These are phyloP conservation scores for Meloidogyne chitwoodi DNA, from an alignment of 1,140 invertebrate genomes.

Conservation along the genomic window DNA sequence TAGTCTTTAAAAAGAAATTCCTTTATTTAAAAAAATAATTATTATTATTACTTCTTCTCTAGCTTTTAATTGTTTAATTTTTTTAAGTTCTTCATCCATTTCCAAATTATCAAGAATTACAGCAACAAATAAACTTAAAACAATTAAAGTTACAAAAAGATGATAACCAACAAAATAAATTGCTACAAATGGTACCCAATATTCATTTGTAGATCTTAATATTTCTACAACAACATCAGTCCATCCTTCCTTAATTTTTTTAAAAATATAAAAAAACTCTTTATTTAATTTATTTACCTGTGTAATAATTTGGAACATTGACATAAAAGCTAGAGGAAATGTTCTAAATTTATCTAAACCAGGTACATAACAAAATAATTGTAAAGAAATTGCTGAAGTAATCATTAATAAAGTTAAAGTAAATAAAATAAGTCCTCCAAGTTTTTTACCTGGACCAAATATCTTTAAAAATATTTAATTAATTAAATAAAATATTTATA, in stretches of 20 bases:
- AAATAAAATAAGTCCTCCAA: constrained; percentile 95
- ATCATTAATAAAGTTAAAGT: constrained; percentile 98
- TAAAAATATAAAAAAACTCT: not conserved
- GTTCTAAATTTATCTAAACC: constrained; percentile 94
- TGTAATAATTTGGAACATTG: constrained; percentile 98
- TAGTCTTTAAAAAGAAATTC: constrained; percentile 68
- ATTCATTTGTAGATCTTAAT: constrained; percentile 81
- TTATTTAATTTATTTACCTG: constrained; percentile 60
- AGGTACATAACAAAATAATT: constrained; percentile 88
- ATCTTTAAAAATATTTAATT: constrained; percentile 71
- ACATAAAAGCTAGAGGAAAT: constrained; percentile 98
- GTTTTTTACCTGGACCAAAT: constrained; percentile 96
- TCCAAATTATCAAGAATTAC: constrained; percentile 99
- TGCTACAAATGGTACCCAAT: constrained; percentile 82
- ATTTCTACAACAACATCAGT: constrained; percentile 74
- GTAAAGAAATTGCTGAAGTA: constrained; percentile 97
- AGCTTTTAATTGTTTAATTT: constrained; percentile 74
- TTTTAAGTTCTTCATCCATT: constrained; percentile 99
- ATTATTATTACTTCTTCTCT: constrained; percentile 45
- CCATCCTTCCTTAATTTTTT: constrained; percentile 84
- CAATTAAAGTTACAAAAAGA: constrained; percentile 95
- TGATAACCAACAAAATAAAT: constrained; percentile 98
- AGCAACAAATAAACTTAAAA: constrained; percentile 96
- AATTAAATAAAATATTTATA: not conserved
- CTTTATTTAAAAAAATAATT: not conserved